phyloP scores from a whole-genome alignment of 2,113 vertebrate genomes.

The Poicephalus gulielmi region DNA sequence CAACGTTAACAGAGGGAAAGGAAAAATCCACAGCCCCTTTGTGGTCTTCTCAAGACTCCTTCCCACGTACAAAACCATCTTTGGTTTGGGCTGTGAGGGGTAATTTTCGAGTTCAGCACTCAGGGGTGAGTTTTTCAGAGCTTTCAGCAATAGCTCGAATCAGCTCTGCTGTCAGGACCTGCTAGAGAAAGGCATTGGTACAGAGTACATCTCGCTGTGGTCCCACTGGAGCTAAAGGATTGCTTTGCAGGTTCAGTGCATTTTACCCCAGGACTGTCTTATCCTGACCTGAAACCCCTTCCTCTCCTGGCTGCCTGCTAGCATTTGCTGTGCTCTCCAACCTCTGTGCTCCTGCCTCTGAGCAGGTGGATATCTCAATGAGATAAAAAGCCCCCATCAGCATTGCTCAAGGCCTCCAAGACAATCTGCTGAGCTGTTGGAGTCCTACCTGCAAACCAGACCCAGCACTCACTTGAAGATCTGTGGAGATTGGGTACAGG shows the following conservation, averaged over 20 bases:
- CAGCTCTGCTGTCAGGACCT: neutral
- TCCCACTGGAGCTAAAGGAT: neutral
- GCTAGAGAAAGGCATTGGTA: neutral
- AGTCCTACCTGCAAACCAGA: neutral
- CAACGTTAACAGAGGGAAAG: neutral
- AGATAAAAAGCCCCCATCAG: neutral
- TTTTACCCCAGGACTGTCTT: neutral
- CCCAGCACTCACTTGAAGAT: neutral
- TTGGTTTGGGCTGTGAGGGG: neutral
- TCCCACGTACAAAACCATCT: neutral
- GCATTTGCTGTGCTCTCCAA: neutral
- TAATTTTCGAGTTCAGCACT: neutral
- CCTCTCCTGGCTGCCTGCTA: neutral
- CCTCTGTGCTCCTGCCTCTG: neutral
- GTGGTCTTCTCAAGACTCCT: neutral
- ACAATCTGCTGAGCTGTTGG: neutral
- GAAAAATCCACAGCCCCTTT: neutral
- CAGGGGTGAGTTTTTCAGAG: neutral
- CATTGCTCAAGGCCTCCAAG: neutral
- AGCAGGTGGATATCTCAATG: neutral
- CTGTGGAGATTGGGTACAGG: rapidly evolving
- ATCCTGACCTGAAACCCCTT: neutral
- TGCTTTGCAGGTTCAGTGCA: neutral
- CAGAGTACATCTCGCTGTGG: neutral
- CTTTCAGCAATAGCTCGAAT: neutral